Conservation (phyloP, 1,140 invertebrate species). For the Tetramorium simillimum region DNA sequence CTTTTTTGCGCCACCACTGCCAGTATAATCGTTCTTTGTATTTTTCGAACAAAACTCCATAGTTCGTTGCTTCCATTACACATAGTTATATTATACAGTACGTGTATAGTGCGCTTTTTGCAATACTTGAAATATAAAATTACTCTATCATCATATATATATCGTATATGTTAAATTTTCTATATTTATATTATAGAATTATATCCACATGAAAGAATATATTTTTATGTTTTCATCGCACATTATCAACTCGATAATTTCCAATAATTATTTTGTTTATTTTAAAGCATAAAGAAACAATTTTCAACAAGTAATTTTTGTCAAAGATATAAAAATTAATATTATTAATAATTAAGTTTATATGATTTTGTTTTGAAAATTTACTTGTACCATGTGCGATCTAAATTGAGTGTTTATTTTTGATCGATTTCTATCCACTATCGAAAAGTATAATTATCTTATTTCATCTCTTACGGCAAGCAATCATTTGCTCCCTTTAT, state of each 20-base stretch:
- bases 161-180: constrained; percentile 38
- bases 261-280: background rate
- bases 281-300: background rate
- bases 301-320: background rate
- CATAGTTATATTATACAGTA: constrained; percentile 55
- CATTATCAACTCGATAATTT: background rate
- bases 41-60: constrained; percentile 59
- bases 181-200: background rate
- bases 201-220: background rate
- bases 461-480: background rate
- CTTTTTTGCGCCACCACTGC: constrained; percentile 48
- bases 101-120: constrained; percentile 30
- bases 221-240: background rate
- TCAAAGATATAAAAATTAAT: constrained; percentile 3
- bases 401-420: background rate
- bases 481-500: background rate
- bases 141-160: constrained; percentile 24
- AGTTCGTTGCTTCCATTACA: constrained; percentile 59
- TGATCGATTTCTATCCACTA: background rate
- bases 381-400: no score
- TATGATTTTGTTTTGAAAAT: background rate
- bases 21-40: constrained; percentile 58
- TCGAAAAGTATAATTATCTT: background rate
- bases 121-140: constrained; percentile 38
- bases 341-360: background rate